phyloP scores from a whole-genome alignment of 2,113 vertebrate genomes.

The Coregonus clupeaformis region DNA sequence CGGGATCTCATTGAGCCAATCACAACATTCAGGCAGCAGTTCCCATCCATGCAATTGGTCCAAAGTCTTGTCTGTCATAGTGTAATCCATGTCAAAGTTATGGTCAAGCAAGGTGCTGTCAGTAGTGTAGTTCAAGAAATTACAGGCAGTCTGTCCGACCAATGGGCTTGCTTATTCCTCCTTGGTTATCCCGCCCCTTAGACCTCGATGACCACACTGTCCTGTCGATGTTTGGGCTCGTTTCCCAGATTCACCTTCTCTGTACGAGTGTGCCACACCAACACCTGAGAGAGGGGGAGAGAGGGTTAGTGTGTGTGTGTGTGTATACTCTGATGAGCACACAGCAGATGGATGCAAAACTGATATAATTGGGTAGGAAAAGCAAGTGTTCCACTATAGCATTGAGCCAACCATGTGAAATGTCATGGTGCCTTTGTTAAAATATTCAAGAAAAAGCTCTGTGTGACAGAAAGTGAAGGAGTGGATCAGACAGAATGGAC shows the following conservation, averaged over 20 bases:
- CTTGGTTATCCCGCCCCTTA: slow-evolving; percentile 51
- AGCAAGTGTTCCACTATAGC: too few species aligned
- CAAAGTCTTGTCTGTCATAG: slow-evolving; percentile 1
- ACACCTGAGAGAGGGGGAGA: slow-evolving; percentile 76
- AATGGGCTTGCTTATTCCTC: slow-evolving; percentile 11
- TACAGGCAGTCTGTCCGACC: slow-evolving; percentile 22
- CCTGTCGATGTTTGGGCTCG: slow-evolving; percentile 89
- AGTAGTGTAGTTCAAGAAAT: slow-evolving; percentile 30
- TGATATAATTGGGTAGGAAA: too few species aligned
- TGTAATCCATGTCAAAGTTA: slow-evolving; percentile 12
- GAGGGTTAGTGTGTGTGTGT: too few species aligned
- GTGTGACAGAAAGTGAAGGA: background rate
- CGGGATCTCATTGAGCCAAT: background rate
- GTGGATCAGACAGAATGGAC: background rate
- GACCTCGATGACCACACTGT: slow-evolving; percentile 91
- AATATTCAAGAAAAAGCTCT: background rate
- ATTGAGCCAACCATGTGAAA: slow-evolving; percentile 2
- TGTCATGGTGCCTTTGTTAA: background rate
- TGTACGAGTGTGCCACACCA: slow-evolving; percentile 98
- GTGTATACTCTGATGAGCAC: too few species aligned
- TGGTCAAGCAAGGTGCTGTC: slow-evolving; percentile 20
- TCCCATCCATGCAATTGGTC: slow-evolving; percentile 8
- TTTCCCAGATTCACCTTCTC: slow-evolving; percentile 94
- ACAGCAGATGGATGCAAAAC: too few species aligned
- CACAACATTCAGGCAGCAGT: background rate